These are phyloP conservation scores for Agapornis canus DNA, from an alignment of 2,797 vertebrate species.

Conservation along the genomic window DNA sequence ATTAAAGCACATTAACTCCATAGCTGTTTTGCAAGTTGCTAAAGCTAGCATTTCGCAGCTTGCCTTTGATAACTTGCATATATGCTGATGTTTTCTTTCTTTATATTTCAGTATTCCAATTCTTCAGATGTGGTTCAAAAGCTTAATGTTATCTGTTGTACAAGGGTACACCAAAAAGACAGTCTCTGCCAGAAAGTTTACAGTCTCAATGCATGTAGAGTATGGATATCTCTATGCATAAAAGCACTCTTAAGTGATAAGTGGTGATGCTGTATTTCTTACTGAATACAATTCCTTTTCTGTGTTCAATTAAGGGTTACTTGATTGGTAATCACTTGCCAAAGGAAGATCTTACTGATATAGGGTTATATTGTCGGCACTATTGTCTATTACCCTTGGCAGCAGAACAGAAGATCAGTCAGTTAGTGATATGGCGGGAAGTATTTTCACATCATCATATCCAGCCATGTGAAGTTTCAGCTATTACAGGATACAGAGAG, in stretches of 20 bases:
- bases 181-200: neutral
- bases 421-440: constrained; percentile 94
- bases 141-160: neutral
- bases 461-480: constrained; percentile 1
- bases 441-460: constrained; percentile 87
- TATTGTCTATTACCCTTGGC: constrained; percentile 89
- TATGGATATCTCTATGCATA: neutral
- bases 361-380: constrained; percentile 91
- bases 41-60: neutral
- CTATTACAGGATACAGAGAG: constrained; percentile 68
- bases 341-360: constrained; percentile 89
- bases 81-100: neutral
- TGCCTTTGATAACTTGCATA: accelerated
- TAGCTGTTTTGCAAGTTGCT: neutral
- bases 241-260: neutral
- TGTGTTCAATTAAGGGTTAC: constrained; percentile 84
- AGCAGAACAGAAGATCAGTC: constrained; percentile 86
- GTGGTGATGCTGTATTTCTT: neutral
- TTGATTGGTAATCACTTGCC: constrained; percentile 92
- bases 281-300: neutral
- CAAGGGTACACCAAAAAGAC: neutral
- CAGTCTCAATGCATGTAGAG: neutral
- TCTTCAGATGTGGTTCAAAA: neutral
- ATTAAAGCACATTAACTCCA: neutral
- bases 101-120: neutral